Conservation (phyloP, 1,140 invertebrate species). For the Atta cephalotes region DNA sequence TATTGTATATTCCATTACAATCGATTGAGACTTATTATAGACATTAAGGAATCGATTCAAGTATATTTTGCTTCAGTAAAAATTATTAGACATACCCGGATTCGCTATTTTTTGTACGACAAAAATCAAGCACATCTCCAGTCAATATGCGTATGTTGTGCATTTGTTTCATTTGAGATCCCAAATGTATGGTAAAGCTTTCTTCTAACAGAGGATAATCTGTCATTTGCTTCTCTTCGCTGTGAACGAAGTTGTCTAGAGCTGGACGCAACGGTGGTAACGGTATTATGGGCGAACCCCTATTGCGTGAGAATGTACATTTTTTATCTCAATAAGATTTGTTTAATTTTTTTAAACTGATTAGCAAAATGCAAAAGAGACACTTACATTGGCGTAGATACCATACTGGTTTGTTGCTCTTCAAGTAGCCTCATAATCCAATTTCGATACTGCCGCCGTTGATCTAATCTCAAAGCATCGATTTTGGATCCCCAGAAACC, state of each 20-base stretch:
- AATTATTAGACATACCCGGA: constrained; percentile 78
- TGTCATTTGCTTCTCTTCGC: constrained; percentile 78
- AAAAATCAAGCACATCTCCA: constrained; percentile 95
- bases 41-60: neutral
- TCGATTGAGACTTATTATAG: neutral
- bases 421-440: constrained; percentile 93
- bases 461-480: constrained; percentile 90
- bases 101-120: constrained; percentile 88
- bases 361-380: neutral
- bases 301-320: constrained; percentile 49
- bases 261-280: constrained; percentile 77
- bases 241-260: constrained; percentile 76
- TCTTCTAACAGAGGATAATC: constrained; percentile 90
- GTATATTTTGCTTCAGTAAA: neutral
- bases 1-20: constrained; percentile 60
- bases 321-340: neutral
- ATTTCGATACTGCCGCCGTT: constrained; percentile 91
- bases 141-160: constrained; percentile 98
- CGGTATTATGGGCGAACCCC: constrained; percentile 82
- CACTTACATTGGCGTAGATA: constrained; percentile 87
- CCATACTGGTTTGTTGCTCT: constrained; percentile 88
- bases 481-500: constrained; percentile 92
- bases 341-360: neutral
- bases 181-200: constrained; percentile 98
- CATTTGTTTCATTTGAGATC: constrained; percentile 99